Evolutionary conservation across 2,888 invertebrate species (phyloP), one percentile per base, ranked within the genome.

Genomic region (Synanthedon myopaeformis): DNA sequence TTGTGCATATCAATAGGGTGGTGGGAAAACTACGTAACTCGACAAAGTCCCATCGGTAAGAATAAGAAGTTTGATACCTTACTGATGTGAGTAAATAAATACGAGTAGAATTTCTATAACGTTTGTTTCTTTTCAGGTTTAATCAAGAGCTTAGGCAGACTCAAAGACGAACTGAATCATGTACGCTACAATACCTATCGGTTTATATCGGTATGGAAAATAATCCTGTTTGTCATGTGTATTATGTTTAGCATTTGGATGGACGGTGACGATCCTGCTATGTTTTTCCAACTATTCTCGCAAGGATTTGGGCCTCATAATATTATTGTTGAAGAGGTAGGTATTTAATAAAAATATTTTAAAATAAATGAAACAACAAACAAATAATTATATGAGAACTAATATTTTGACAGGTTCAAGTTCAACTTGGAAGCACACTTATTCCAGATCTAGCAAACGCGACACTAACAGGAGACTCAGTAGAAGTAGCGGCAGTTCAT

Each of bases 21-120:
- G 97, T 99, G 99, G 99, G 98, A 99, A 80, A 99, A 99, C 80
- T 99, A 96, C 73, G 95, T 97, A 1, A 94, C 95, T 55, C 90
- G 92, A 55, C 92, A 95, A 65, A 96, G 97, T 55, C 93, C 96
- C 0, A 90, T 97, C 58, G 93, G 92, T 92, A 74, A 80, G 77
- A n/a, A 13, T 41, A 45, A n/a, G 5, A 12, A 13, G 6, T 10
- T 45, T n/a, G n/a, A 13, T 45, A 8, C 14, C 12, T 45, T 6
- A 45, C 14, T 10, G 45, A 13, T 45, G 5, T 3, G 3, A 10
- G 45, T 13, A 3, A 45, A 14, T n/a, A 45, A 45, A 45, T 45
- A 42, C 1, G 4, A n/a, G 23, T 23, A 35, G 35, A 35, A 35
- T 35, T 28, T 28, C 6, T 45, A 13, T 42, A 50, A 56, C 41